phyloP scores from a whole-genome alignment of 2,797 vertebrate genomes.

The Tarsius wallacei region DNA sequence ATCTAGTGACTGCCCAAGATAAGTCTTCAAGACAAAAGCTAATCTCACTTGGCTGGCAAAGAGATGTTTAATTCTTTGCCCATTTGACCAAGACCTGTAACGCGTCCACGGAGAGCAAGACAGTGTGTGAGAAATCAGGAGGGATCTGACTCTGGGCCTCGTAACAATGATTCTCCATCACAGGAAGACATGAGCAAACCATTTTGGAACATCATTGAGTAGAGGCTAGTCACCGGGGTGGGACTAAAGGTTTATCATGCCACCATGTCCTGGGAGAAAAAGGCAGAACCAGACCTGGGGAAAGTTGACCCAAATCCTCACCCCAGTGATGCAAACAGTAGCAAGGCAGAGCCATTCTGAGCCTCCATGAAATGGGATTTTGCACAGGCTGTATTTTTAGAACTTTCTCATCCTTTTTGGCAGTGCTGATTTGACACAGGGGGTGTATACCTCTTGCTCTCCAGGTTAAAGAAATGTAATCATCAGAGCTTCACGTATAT shows the following conservation, averaged over 20 bases:
- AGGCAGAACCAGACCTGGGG: neutral
- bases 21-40: neutral
- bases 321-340: neutral
- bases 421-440: constrained; percentile 67
- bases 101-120: neutral
- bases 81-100: neutral
- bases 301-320: neutral
- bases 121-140: neutral
- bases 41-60: neutral
- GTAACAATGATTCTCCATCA: neutral
- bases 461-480: neutral
- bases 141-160: neutral
- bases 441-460: neutral
- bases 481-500: neutral
- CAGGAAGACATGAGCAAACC: neutral
- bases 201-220: neutral
- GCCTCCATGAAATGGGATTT: constrained; percentile 69
- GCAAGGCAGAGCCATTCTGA: neutral
- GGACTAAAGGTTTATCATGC: neutral
- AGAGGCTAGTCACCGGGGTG: neutral
- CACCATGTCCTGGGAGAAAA: neutral
- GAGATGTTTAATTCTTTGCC: neutral
- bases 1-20: neutral
- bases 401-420: constrained; percentile 55
- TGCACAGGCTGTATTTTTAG: constrained; percentile 79